Base-by-base conservation (phyloP, 2,797 vertebrate species). In the Mustela erminea region DNA sequence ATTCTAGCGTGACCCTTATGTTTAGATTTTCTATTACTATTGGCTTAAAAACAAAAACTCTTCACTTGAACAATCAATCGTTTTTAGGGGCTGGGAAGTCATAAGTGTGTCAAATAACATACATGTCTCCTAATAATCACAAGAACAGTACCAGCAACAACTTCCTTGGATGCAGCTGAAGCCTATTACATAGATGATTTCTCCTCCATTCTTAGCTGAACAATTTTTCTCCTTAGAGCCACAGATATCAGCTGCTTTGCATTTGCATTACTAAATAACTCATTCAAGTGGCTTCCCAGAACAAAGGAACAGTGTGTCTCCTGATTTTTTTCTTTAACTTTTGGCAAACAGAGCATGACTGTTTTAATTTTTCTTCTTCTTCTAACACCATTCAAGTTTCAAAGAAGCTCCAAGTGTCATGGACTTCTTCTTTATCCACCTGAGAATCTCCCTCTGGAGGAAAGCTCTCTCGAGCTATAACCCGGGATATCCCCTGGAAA, bases 221-320 rank as follows among this genome's bases (percentile, higher is more conserved):
- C 18, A 27, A 0, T 62, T 77, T 96, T 66, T 82, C 58, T 86
- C 29, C 72, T 78, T 49, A 27, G 32, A 89, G 81, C 6, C 54
- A 52, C 41, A 89, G 75, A 56, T 83, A 89, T 56, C 25, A 35
- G 49, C 14, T 89, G 56, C 29, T 95, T 95, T 95, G 75, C 14
- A 77, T 90, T 90, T 91, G 75, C 17, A 54, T 70, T 86, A 54
- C 82, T 95, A 96, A 95, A 21, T 85, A 94, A 82, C 11, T 74
- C 38, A 20, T 92, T 95, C 38, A 90, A 35, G 27, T 60, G 23
- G 23, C 23, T 87, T 94, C 35, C 35, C 29, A 77, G 43, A 96
- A 96, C 60, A 95, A 96, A 96, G 25, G 52, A 85, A 92, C 5
- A 52, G 21, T 66, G 20, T 81, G 43, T 81, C n/a, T 41, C 68